Evolutionary conservation across 2,888 invertebrate species (phyloP), one percentile per base, ranked within the genome.

Genomic region (Agrilus biguttatus): DNA sequence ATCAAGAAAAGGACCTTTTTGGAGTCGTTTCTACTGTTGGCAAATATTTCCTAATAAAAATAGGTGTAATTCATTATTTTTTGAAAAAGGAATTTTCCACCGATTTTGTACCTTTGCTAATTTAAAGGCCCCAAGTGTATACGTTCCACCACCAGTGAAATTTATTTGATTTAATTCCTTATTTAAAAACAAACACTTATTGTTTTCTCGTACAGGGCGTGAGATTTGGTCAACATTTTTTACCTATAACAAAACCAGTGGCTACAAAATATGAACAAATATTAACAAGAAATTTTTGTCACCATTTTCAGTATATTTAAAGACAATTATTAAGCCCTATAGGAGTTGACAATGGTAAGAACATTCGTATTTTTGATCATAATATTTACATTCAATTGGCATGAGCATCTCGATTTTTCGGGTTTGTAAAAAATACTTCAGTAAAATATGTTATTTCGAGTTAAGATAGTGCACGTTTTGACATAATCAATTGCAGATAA

Each of bases 101-200:
- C 7, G 5, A 21, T 21, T 2, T 37, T 53, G 58, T 56, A 77
- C 78, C 62, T 75, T 69, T 2, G 80, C 80, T 51, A 74, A 73
- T 45, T 72, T 58, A 46, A 82, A 68, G 2, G 81, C 82, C n/a
- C 80, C 80, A 23, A 76, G 63, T 0, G 82, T 82, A 55, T 73
- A 79, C 2, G 82, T 82, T 17, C 77, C 78, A 1, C 82, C 81
- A 2, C 80, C 80, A 12, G 69, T 68, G 54, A 78, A 82, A 39
- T 61, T 66, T 37, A 81, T 74, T 37, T 67, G 67, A 12, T 72
- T 73, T 21, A 81, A 60, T 52, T 78, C 74, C 40, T 73, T 69
- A 47, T 75, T 74, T 39, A 81, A 55, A 40, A 81, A 59, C 3
- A 71, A 65, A 59, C 82, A 82, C 60, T 82, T 81, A 56, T 80